Base-by-base conservation (phyloP, 2,113 vertebrate species). In the Elachura formosa region DNA sequence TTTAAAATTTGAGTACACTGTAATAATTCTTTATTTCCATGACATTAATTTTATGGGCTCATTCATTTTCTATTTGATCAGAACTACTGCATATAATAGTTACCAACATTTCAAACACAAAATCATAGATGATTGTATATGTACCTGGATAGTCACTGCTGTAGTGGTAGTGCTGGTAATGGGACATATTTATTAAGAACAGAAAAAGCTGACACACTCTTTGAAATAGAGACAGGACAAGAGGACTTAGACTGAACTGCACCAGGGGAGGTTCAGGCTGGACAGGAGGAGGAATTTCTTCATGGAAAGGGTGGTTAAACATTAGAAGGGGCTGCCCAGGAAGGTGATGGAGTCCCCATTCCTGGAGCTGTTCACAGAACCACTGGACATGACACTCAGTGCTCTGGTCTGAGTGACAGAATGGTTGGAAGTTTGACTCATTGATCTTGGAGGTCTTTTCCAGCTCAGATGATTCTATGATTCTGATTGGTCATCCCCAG, bases 11-110 rank as follows among this genome's bases (percentile, higher is more conserved):
- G 46, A 66, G 26, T 89, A 87, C 0, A 0, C 36, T 82, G 38
- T 59, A 82, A 79, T 89, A 87, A 87, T 73, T 84, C 93, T 94
- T 91, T 94, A 85, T 93, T 92, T 92, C 67, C 62, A 76, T 75
- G 46, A 77, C 49, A 69, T 43, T 93, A 64, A 85, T 79, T 94
- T 92, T 94, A 93, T 83, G 78, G 51, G 36, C 26, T 69, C 6
- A 0, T 84, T 94, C 64, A 75, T 31, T 84, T 86, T 72, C 52
- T 78, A 45, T 84, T 81, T 84, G 66, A 84, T 89, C 81, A 84
- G 49, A 95, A 82, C 31, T 89, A 75, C 68, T 61, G n/a, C 48
- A 52, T 63, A 4, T 72, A 79, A 69, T 19, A 87, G 45, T 49
- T 83, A 48, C 9, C n/a, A 86, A 59, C 22, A 52, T 86, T 84